Conservation (phyloP, 1,140 invertebrate species). For the Campodea augens region DNA sequence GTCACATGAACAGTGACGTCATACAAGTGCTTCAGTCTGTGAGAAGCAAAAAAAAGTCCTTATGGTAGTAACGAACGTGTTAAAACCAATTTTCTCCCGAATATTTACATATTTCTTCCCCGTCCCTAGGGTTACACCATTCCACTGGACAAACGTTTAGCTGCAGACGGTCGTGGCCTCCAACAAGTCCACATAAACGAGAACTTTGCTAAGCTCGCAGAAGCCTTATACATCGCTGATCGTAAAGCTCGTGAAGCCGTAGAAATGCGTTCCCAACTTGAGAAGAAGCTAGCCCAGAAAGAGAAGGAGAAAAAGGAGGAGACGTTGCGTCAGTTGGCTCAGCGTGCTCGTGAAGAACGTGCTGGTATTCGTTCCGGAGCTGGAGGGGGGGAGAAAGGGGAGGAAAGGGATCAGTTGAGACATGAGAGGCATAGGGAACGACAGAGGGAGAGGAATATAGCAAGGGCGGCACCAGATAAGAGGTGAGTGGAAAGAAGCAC, state of each 20-base stretch:
- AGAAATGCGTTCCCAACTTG: conserved; percentile 84
- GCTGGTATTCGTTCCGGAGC: conserved; percentile 49
- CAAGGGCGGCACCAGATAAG: conserved; percentile 85
- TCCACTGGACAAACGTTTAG: conserved; percentile 91
- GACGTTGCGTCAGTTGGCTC: conserved; percentile 74
- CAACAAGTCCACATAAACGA: conserved; percentile 97
- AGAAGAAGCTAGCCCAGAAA: conserved; percentile 90
- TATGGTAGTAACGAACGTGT: too few species aligned
- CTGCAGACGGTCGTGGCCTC: conserved; percentile 90
- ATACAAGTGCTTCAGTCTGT: too few species aligned
- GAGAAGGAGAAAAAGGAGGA: conserved; percentile 99
- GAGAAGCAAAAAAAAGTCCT: too few species aligned
- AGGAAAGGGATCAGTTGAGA: conserved; percentile 75
- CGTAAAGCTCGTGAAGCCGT: conserved; percentile 92
- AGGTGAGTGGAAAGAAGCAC: conserved; percentile 30
- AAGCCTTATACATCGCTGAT: conserved; percentile 94
- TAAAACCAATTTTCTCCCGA: too few species aligned
- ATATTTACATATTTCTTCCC: too few species aligned
- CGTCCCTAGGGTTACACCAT: conserved; percentile 97
- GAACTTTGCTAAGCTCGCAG: conserved; percentile 95
- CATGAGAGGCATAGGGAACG: conserved; percentile 79
- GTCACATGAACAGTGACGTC: too few species aligned
- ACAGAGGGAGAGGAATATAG: conserved; percentile 78
- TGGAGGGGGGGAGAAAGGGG: conserved; percentile 38
- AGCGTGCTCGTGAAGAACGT: conserved; percentile 85